Evolutionary conservation across 1,140 invertebrate genomes (phyloP).

Genomic region (Drosophila nigrodunni): DNA sequence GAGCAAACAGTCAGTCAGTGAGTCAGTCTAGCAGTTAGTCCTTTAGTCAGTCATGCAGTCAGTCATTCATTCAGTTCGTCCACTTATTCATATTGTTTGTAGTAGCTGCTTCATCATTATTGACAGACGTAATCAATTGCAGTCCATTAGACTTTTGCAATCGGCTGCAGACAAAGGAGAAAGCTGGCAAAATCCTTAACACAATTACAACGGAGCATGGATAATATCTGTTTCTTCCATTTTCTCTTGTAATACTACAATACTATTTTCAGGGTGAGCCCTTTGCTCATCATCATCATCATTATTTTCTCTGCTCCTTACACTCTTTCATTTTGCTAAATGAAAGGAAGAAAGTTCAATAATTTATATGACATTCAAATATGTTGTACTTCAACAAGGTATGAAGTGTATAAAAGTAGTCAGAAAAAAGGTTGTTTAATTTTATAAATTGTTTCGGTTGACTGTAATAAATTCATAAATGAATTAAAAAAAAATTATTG

Average conservation of each 20-base stretch:
- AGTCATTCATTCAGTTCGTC: slow-evolving; percentile 9
- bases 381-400: neutral
- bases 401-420: no score
- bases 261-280: neutral
- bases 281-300: neutral
- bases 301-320: neutral
- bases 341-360: slow-evolving; percentile 1
- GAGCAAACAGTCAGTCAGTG: slow-evolving; percentile 10
- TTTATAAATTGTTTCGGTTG: no score
- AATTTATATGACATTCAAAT: neutral
- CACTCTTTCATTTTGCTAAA: neutral
- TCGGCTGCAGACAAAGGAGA: slow-evolving; percentile 40
- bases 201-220: slow-evolving; percentile 20
- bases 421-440: no score
- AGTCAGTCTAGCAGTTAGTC: neutral
- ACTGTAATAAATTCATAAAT: no score
- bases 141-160: slow-evolving; percentile 62
- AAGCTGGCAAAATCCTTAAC: slow-evolving; percentile 18
- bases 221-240: slow-evolving; percentile 20
- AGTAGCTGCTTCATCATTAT: slow-evolving; percentile 55
- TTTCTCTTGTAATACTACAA: slow-evolving; percentile 6
- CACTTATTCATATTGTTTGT: slow-evolving; percentile 51
- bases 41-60: slow-evolving; percentile 13
- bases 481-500: no score
- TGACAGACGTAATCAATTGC: slow-evolving; percentile 69